A percentile compares a stretch with the other conserved stretches of the same genome.
phyloP scores from a whole-genome alignment of 2,797 vertebrate species.

The Mormyrus proboscirostris region DNA sequence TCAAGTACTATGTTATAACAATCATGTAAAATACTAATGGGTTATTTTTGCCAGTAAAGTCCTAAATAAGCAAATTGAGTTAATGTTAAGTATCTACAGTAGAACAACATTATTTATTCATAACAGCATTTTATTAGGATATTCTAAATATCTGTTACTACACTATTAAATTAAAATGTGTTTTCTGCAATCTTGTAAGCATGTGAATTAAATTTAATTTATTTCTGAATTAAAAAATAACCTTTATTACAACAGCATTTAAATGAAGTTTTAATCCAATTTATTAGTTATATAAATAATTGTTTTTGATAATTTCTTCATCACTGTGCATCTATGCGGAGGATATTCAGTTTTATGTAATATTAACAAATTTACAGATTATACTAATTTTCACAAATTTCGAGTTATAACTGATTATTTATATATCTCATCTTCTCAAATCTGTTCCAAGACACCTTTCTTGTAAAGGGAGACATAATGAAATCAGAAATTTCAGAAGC shows the following conservation, averaged over 20 bases:
- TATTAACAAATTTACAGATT: not conserved
- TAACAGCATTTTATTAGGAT: constrained; percentile 1
- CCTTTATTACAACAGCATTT: not conserved
- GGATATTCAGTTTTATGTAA: not conserved
- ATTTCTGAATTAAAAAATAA: not conserved
- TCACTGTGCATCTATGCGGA: not conserved
- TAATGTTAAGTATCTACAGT: not conserved
- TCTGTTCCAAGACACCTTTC: not conserved
- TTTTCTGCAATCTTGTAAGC: not conserved
- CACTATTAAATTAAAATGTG: not conserved
- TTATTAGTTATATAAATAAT: not conserved
- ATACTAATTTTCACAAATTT: not conserved
- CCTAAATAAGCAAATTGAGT: not conserved
- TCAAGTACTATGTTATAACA: not conserved
- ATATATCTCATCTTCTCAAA: not conserved
- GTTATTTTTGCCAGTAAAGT: not conserved
- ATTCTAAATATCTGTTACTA: not conserved
- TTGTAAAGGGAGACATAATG: not conserved
- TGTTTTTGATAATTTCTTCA: not conserved
- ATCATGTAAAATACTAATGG: not conserved
- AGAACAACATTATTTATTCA: constrained; percentile 4
- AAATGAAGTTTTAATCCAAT: not conserved
- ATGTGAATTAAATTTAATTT: not conserved
- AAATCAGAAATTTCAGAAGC: not conserved
- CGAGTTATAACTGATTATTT: not conserved